Evolutionary conservation across 2,888 invertebrate genomes (phyloP).

Genomic region (Bruchidius siliquastri): DNA sequence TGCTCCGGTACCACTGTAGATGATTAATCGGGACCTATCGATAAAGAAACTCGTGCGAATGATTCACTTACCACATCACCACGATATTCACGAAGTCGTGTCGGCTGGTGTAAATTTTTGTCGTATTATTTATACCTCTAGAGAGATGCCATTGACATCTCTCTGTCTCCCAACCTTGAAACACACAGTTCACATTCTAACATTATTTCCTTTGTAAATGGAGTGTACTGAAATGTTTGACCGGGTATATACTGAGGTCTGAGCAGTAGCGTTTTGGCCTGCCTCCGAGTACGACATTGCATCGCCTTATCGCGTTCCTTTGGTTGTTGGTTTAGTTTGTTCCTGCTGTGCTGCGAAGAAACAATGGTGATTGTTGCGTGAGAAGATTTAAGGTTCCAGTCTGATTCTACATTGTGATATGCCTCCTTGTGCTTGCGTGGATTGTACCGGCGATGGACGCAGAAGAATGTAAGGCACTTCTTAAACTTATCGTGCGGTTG

Average conservation of each 20-base stretch:
- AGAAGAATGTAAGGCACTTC: not conserved
- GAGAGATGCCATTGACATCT: constrained; percentile 22
- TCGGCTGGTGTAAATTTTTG: constrained; percentile 12
- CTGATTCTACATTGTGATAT: not conserved
- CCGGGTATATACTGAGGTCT: not conserved
- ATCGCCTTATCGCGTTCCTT: no score
- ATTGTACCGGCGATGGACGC: not conserved
- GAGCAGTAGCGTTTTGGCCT: not conserved
- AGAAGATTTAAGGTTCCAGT: not conserved
- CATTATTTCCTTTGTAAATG: constrained; percentile 19
- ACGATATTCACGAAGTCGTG: not conserved
- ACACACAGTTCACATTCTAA: constrained; percentile 20
- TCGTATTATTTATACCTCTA: constrained; percentile 18
- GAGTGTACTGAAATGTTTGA: constrained; percentile 1
- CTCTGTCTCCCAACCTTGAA: constrained; percentile 17
- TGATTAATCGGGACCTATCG: no score
- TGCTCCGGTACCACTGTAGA: no score
- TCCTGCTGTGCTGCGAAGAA: not conserved
- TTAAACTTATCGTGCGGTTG: no score
- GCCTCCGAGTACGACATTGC: not conserved
- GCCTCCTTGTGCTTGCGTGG: not conserved
- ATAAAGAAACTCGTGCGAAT: not conserved
- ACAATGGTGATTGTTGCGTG: not conserved
- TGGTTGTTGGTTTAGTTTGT: not conserved
- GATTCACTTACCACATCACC: not conserved